These are phyloP conservation scores for Poeciliopsis retropinna DNA, from an alignment of 2,113 vertebrate genomes.

Conservation along the genomic window DNA sequence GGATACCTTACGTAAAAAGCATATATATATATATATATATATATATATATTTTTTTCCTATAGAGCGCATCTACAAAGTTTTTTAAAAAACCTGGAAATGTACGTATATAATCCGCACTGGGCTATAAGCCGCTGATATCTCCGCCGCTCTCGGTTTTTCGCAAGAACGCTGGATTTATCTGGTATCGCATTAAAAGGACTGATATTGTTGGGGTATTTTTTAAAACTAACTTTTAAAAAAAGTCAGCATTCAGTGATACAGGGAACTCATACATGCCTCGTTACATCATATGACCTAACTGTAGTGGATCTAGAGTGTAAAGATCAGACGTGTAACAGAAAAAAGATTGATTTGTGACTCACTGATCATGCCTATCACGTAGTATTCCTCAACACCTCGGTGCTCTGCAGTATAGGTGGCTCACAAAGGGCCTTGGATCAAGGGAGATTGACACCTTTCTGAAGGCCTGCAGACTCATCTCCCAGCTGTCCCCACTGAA, in stretches of 20 bases:
- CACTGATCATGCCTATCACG: slow-evolving; percentile 42
- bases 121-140: too few species aligned
- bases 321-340: slow-evolving; percentile 43
- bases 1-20: neutral
- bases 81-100: too few species aligned
- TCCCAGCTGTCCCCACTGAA: slow-evolving; percentile 69
- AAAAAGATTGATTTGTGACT: slow-evolving; percentile 45
- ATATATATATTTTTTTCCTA: too few species aligned
- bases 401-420: slow-evolving; percentile 18
- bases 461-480: slow-evolving; percentile 68
- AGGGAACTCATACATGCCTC: neutral
- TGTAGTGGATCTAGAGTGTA: slow-evolving; percentile 25
- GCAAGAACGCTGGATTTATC: neutral
- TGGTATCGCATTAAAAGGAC: neutral
- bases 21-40: too few species aligned
- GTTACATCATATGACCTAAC: slow-evolving; percentile 27
- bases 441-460: slow-evolving; percentile 75
- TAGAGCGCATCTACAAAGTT: too few species aligned
- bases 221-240: neutral
- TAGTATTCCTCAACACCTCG: slow-evolving; percentile 22
- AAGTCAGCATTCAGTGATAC: neutral
- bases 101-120: too few species aligned
- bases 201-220: neutral
- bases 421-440: slow-evolving; percentile 65
- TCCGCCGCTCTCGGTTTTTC: too few species aligned